phyloP scores from a whole-genome alignment of 2,113 vertebrate genomes.

The Bujurquina vittata region DNA sequence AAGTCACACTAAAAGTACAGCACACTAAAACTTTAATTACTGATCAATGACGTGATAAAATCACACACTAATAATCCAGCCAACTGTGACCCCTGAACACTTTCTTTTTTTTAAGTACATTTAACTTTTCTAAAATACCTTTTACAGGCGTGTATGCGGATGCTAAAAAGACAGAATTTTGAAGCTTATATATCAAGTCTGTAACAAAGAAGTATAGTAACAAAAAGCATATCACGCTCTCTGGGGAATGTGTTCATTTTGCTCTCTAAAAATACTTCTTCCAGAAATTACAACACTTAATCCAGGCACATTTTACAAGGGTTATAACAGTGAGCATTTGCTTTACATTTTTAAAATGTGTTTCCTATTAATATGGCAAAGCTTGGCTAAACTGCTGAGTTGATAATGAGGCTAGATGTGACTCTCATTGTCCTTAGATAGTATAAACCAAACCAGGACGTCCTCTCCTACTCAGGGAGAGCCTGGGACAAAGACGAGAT shows the following conservation, averaged over 20 bases:
- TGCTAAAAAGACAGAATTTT: neutral
- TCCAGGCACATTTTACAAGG: neutral
- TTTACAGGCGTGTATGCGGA: neutral
- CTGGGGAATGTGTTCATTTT: neutral
- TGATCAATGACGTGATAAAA: neutral
- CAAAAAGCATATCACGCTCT: neutral
- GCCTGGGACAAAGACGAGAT: constrained; percentile 1
- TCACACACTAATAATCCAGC: neutral
- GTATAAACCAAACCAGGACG: neutral
- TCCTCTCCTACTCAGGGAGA: neutral
- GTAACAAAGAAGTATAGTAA: neutral
- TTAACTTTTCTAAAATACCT: neutral
- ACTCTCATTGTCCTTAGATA: neutral
- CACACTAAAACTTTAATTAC: neutral
- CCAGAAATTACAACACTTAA: neutral
- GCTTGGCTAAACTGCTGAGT: neutral
- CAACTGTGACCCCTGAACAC: neutral
- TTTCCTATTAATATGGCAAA: neutral
- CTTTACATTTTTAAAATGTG: neutral
- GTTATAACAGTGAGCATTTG: neutral
- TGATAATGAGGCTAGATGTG: neutral
- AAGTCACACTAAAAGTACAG: too few relatives aligned
- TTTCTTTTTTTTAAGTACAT: neutral
- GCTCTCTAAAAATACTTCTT: neutral
- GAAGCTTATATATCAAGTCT: neutral